phyloP scores from a whole-genome alignment of 2,888 invertebrate genomes.

The Frankliniella fusca region DNA sequence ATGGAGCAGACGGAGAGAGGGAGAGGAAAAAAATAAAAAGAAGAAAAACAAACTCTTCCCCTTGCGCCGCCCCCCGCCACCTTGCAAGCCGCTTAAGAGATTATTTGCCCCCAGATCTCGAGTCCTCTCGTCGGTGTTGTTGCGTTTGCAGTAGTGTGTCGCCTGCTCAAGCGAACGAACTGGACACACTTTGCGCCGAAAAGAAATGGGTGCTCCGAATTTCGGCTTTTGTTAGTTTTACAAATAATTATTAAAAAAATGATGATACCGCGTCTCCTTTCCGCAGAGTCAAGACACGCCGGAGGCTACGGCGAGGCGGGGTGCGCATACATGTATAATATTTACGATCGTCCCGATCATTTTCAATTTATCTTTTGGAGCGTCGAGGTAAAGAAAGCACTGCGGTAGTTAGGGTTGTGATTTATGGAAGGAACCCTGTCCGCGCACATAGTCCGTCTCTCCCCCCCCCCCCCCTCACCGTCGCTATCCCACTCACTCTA shows the following conservation, averaged over 20 bases:
- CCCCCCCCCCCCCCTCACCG: no score
- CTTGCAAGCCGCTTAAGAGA: slow-evolving; percentile 10
- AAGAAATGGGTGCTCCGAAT: no score
- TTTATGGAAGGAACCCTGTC: background rate
- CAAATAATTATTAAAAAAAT: no score
- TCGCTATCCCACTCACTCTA: no score
- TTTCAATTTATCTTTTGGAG: slow-evolving; percentile 18
- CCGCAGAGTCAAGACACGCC: background rate
- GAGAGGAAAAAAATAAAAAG: background rate
- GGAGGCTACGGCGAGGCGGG: background rate
- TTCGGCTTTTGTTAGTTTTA: no score
- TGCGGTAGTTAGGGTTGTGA: background rate
- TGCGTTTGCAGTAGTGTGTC: background rate
- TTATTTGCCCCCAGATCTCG: background rate
- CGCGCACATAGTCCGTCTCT: no score
- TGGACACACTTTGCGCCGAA: no score
- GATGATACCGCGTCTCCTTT: no score
- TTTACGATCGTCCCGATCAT: slow-evolving; percentile 7
- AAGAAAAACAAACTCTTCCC: background rate
- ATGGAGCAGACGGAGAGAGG: background rate
- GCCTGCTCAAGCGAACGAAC: background rate
- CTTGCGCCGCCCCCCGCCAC: background rate
- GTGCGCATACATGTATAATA: background rate
- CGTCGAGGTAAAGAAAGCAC: background rate
- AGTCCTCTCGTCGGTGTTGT: background rate